A percentile compares a stretch with the other conserved stretches of the same genome.
Evolutionary conservation across 2,797 vertebrate genomes (phyloP).

Genomic region (Cetoscarus ocellatus): DNA sequence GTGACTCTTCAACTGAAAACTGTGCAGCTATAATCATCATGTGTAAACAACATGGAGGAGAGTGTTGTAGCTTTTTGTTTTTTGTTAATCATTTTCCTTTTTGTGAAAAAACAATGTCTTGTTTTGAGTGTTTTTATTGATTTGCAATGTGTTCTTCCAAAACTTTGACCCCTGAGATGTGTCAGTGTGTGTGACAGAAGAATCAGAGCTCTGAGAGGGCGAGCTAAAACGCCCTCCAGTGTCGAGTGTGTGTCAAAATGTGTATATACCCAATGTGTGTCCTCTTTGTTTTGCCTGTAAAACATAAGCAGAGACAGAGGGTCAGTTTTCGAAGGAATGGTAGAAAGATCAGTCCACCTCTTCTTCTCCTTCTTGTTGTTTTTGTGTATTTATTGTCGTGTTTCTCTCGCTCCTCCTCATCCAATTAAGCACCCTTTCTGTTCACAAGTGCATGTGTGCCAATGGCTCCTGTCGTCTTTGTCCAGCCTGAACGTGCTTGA

Average conservation of each 20-base stretch:
- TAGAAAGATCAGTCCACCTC: conserved; percentile 24
- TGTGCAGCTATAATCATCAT: conserved; percentile 90
- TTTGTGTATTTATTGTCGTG: conserved; percentile 75
- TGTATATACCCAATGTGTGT: conserved; percentile 12
- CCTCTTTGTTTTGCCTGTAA: too few species aligned
- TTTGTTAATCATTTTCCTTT: conserved; percentile 73
- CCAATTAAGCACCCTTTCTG: conserved; percentile 66
- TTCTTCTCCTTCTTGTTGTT: conserved; percentile 58
- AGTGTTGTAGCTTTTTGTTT: conserved; percentile 85
- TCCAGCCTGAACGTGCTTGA: conserved; percentile 74
- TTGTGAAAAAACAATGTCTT: conserved; percentile 78
- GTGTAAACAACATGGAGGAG: conserved; percentile 80
- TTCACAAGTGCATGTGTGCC: conserved; percentile 89
- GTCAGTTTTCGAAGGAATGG: conserved; percentile 32
- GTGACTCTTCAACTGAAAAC: conserved; percentile 86
- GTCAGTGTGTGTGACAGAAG: too few species aligned
- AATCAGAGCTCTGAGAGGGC: conserved; percentile 62
- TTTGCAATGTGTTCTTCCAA: conserved; percentile 91
- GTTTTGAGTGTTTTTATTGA: conserved; percentile 84
- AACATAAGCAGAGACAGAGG: conserved; percentile 33
- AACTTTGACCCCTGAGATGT: too few species aligned
- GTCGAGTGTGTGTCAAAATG: conserved; percentile 32
- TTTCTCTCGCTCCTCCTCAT: conserved; percentile 75
- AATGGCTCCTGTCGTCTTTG: conserved; percentile 79
- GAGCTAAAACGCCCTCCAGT: conserved; percentile 37